phyloP scores from a whole-genome alignment of 2,797 vertebrate genomes.

The Gorsachius magnificus region DNA sequence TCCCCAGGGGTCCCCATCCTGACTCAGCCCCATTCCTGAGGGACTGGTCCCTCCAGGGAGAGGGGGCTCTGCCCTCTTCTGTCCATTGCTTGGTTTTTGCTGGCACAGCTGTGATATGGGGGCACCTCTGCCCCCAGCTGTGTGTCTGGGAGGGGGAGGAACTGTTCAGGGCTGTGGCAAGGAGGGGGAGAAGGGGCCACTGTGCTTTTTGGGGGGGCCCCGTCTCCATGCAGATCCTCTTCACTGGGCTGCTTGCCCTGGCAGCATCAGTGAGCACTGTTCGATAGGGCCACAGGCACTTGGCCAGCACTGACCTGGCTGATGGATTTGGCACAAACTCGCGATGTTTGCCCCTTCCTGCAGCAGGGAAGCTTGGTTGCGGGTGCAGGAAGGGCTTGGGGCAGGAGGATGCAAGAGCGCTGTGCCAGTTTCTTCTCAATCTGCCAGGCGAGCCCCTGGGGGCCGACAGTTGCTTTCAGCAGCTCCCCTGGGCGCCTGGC shows the following conservation, averaged over 20 bases:
- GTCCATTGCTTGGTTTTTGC: not conserved
- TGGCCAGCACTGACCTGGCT: not conserved
- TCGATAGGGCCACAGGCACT: accelerated
- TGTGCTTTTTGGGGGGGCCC: not conserved
- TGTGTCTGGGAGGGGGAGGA: not conserved
- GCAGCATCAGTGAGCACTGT: not conserved
- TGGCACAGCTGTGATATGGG: not conserved
- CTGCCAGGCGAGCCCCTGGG: not conserved
- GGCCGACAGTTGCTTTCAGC: not conserved
- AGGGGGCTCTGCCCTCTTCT: not conserved
- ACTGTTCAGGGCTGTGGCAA: not conserved
- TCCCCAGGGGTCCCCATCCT: not conserved
- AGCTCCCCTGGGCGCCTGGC: not conserved
- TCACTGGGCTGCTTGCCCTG: not conserved
- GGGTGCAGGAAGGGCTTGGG: not conserved
- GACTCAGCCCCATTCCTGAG: not conserved
- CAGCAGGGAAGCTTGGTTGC: not conserved
- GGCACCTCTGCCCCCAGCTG: not conserved
- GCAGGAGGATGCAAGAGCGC: accelerated
- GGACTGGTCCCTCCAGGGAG: not conserved
- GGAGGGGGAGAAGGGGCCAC: accelerated
- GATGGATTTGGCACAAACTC: not conserved
- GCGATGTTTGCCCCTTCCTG: not conserved
- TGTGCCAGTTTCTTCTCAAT: not conserved
- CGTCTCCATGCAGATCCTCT: not conserved